These are phyloP conservation scores for Adoxophyes honmai DNA, from an alignment of 1,140 invertebrate species.

Conservation along the genomic window DNA sequence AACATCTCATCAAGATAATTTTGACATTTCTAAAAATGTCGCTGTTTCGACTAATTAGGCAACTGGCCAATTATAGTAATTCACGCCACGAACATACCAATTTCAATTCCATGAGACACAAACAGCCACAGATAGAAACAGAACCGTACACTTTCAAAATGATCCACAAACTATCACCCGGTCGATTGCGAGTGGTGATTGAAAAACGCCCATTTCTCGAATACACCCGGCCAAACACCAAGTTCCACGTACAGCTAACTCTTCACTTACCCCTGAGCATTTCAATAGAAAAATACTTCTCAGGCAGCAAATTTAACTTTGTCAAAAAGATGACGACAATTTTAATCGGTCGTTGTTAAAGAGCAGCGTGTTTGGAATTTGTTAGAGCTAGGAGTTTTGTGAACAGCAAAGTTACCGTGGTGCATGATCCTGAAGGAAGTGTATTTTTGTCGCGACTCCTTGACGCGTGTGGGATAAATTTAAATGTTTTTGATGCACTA, in stretches of 20 bases:
- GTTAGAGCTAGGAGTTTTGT: not conserved
- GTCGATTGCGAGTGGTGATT: conserved; percentile 3
- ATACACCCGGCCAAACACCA: not conserved
- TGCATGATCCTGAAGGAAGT: conserved; percentile 36
- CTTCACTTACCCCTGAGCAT: not conserved
- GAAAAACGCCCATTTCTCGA: conserved; percentile 14
- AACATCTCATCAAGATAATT: no score
- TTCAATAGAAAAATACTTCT: not conserved
- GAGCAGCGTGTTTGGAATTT: not conserved
- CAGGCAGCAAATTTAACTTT: not conserved
- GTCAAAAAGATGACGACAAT: conserved; percentile 4
- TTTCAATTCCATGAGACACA: conserved; percentile 4
- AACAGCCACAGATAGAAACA: conserved; percentile 2
- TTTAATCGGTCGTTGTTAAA: not conserved
- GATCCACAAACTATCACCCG: conserved; percentile 9
- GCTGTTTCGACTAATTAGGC: no score
- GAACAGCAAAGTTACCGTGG: conserved; percentile 6
- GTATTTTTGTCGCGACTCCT: conserved; percentile 53
- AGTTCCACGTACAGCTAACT: not conserved
- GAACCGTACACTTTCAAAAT: conserved; percentile 10
- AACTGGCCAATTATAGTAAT: no score
- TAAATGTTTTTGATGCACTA: conserved; percentile 56
- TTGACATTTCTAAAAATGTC: no score
- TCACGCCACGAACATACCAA: no score
- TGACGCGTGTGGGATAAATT: conserved; percentile 46